Conservation (phyloP, 2,888 invertebrate species). For the Melolontha melolontha region DNA sequence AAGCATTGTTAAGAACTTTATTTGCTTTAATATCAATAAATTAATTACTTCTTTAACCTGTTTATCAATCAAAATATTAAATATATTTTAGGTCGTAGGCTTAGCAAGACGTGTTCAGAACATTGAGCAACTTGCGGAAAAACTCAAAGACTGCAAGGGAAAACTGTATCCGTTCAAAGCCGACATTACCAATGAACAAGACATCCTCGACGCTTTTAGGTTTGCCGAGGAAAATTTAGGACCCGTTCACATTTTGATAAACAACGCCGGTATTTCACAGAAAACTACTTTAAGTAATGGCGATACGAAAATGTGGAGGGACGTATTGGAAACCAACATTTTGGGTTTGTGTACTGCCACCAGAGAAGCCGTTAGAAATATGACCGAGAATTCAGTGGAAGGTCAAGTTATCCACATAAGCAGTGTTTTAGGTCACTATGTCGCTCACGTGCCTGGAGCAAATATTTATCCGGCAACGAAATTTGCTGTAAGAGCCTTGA, state of each 20-base stretch:
- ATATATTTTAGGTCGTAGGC: slow-evolving; percentile 51
- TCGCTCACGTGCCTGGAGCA: slow-evolving; percentile 50
- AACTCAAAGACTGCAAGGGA: slow-evolving; percentile 42
- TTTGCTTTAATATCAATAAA: too few relatives aligned
- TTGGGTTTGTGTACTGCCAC: slow-evolving; percentile 52
- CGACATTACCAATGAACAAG: slow-evolving; percentile 51
- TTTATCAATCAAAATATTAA: too few relatives aligned
- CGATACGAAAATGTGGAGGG: slow-evolving; percentile 49
- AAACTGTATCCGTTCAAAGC: slow-evolving; percentile 48
- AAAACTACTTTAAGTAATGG: slow-evolving; percentile 49
- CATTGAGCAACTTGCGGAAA: slow-evolving; percentile 48
- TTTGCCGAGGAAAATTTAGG: slow-evolving; percentile 50
- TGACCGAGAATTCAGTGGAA: slow-evolving; percentile 49
- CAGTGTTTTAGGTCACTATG: slow-evolving; percentile 54
- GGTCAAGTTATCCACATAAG: slow-evolving; percentile 56
- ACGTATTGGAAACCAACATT: slow-evolving; percentile 53
- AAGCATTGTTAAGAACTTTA: too few relatives aligned
- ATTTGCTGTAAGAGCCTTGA: slow-evolving; percentile 60
- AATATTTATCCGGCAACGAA: slow-evolving; percentile 57
- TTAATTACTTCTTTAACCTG: background rate
- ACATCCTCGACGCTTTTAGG: slow-evolving; percentile 50
- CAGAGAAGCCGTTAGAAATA: slow-evolving; percentile 51
- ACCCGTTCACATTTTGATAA: slow-evolving; percentile 50
- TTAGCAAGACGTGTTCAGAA: slow-evolving; percentile 52
- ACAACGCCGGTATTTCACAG: slow-evolving; percentile 52